Evolutionary conservation across 2,888 invertebrate genomes (phyloP).

Genomic region (Epistrophe grossulariae): DNA sequence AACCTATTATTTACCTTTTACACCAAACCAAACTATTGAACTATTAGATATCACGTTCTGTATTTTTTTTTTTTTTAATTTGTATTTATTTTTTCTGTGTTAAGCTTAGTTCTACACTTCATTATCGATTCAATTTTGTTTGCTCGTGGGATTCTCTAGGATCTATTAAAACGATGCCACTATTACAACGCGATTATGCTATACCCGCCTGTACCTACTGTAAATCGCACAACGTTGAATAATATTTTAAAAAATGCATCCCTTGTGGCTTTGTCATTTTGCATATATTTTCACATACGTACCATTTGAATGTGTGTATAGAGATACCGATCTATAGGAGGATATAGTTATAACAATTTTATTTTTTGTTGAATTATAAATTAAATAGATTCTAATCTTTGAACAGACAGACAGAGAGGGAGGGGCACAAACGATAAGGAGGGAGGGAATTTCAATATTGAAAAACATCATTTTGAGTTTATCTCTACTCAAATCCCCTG

Average conservation of each 20-base stretch:
- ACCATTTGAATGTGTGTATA: not conserved
- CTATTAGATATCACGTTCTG: constrained; percentile 5
- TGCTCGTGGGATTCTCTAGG: constrained; percentile 25
- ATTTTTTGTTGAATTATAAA: constrained; percentile 64
- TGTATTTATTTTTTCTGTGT: not conserved
- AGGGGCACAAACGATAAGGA: not conserved
- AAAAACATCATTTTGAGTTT: constrained; percentile 65
- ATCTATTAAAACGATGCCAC: constrained; percentile 31
- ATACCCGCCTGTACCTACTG: no score
- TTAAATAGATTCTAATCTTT: constrained; percentile 74
- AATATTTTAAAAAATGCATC: constrained; percentile 21
- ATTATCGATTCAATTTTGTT: constrained; percentile 62
- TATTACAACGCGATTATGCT: not conserved
- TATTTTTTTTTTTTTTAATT: no score
- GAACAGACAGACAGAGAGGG: not conserved
- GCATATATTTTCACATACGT: not conserved
- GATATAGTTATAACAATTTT: constrained; percentile 34
- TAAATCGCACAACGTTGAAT: not conserved
- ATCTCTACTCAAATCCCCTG: constrained; percentile 60
- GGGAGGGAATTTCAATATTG: constrained; percentile 45
- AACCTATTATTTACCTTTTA: constrained; percentile 63
- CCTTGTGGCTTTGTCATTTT: constrained; percentile 30
- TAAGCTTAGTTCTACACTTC: constrained; percentile 41
- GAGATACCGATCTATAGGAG: not conserved
- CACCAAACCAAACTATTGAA: constrained; percentile 52